phyloP scores from a whole-genome alignment of 2,113 vertebrate genomes.

The Mionectes macconnelli region DNA sequence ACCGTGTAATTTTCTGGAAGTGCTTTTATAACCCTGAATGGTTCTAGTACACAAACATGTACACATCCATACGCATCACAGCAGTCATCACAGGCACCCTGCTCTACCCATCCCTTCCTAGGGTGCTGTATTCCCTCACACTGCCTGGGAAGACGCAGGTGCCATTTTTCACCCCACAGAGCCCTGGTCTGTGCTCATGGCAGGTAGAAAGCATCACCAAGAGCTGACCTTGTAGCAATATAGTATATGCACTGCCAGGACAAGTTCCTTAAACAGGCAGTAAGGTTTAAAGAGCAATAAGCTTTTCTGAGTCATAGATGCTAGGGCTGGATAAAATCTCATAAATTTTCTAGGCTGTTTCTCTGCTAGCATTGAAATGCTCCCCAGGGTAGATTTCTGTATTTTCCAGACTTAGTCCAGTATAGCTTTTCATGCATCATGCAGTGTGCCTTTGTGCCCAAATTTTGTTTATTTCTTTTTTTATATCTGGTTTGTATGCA shows the following conservation, averaged over 20 bases:
- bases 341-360: neutral
- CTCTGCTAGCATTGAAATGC: neutral
- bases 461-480: constrained; percentile 1
- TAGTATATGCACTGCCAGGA: neutral
- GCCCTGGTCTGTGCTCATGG: fast-evolving
- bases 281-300: constrained; percentile 7
- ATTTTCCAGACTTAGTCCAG: neutral
- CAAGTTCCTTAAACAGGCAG: neutral
- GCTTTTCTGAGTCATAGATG: neutral
- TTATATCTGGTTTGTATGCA: neutral
- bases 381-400: neutral
- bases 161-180: neutral
- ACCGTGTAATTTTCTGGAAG: fast-evolving
- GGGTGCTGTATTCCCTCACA: neutral
- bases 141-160: neutral
- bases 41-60: fast-evolving
- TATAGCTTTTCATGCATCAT: neutral
- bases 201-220: neutral
- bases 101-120: neutral
- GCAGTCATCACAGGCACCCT: neutral
- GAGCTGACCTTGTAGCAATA: neutral
- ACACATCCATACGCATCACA: too few species aligned
- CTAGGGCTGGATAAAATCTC: neutral
- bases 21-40: fast-evolving
- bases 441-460: neutral